Conservation (phyloP, 92 coral and sea anemone species). For the Bergia sp. region DNA sequence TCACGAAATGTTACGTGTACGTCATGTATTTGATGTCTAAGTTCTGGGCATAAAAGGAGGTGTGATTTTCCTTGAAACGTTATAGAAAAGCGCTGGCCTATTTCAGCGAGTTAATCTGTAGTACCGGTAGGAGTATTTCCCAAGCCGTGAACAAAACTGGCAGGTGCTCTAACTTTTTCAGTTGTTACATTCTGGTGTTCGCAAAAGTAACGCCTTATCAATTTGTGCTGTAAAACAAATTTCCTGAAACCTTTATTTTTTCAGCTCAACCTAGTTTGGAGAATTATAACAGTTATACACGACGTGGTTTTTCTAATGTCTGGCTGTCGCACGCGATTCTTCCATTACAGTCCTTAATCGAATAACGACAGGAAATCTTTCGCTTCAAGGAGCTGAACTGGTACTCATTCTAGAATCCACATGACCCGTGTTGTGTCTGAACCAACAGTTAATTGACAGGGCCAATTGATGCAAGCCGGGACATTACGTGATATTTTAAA, state of each 20-base stretch:
- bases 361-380: constrained; percentile 13
- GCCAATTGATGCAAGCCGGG: constrained; percentile 33
- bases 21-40: background rate
- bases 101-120: background rate
- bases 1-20: too few relatives aligned
- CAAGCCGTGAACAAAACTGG: background rate
- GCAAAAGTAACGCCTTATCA: background rate
- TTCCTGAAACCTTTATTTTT: background rate
- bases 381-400: constrained; percentile 9
- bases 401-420: constrained; percentile 26
- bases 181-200: background rate
- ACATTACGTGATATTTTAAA: constrained; percentile 43
- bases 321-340: background rate
- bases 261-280: background rate
- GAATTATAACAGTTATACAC: background rate
- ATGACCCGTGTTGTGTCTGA: constrained; percentile 38
- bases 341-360: background rate
- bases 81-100: background rate
- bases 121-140: background rate
- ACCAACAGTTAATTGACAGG: constrained; percentile 35
- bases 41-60: too few relatives aligned
- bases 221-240: too few relatives aligned
- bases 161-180: background rate
- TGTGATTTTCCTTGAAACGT: background rate
- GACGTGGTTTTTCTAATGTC: background rate